Conservation (phyloP, 2,888 invertebrate genomes). For the Plebejus melissa region DNA sequence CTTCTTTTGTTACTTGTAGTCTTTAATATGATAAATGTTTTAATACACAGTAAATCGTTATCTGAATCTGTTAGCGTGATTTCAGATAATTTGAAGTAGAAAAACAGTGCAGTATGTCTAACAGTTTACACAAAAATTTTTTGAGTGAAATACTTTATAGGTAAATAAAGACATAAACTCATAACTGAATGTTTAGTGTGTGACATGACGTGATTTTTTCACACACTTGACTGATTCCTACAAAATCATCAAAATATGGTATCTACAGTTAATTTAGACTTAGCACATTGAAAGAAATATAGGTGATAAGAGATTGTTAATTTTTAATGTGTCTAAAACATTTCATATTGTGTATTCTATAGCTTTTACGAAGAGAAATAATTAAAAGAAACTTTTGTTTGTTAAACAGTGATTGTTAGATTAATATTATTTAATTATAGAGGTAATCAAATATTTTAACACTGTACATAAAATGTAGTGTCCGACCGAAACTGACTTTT, state of each 20-base stretch:
- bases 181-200: too few species aligned
- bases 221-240: background rate
- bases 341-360: background rate
- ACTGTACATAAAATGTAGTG: constrained; percentile 23
- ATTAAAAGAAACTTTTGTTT: background rate
- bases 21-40: background rate
- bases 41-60: background rate
- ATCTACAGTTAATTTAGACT: background rate
- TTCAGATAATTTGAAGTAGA: too few species aligned
- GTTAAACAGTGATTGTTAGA: constrained; percentile 4
- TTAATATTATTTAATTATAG: constrained; percentile 13
- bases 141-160: too few species aligned
- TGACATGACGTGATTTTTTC: background rate
- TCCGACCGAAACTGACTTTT: too few species aligned
- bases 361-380: background rate
- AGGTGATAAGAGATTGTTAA: background rate
- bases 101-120: too few species aligned
- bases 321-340: background rate
- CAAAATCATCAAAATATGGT: background rate
- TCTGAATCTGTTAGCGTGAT: too few species aligned
- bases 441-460: constrained; percentile 15
- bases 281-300: background rate
- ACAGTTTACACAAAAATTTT: too few species aligned
- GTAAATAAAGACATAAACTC: too few species aligned
- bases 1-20: background rate